These are phyloP conservation scores for Cephalotes varians DNA, from an alignment of 2,888 invertebrate genomes.

Conservation along the genomic window DNA sequence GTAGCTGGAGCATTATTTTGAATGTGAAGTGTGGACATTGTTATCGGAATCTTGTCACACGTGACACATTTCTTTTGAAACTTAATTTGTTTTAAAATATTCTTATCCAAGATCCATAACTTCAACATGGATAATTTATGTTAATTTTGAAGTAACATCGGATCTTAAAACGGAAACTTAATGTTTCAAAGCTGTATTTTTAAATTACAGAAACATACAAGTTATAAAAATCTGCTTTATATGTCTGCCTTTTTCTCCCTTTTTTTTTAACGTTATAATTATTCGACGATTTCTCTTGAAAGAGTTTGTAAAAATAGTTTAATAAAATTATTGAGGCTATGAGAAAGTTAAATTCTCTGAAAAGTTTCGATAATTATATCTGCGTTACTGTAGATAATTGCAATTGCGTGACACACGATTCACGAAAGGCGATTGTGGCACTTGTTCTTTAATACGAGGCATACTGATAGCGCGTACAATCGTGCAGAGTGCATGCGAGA, in stretches of 20 bases:
- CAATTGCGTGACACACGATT: neutral
- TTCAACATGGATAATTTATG: neutral
- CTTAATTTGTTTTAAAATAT: neutral
- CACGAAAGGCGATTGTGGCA: neutral
- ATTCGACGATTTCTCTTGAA: neutral
- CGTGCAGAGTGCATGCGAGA: conserved; percentile 23
- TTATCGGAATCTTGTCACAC: neutral
- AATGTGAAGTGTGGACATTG: neutral
- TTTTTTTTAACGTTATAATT: neutral
- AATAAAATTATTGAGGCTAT: neutral
- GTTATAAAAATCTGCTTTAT: too few relatives aligned
- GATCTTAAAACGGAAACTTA: too few relatives aligned
- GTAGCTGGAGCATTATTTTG: neutral
- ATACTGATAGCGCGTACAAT: neutral
- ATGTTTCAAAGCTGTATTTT: too few relatives aligned
- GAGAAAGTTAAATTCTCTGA: neutral
- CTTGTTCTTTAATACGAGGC: neutral
- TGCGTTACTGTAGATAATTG: neutral
- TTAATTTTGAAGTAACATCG: neutral
- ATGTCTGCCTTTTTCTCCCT: too few relatives aligned
- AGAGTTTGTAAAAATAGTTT: neutral
- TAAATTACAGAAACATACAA: too few relatives aligned
- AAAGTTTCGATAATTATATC: conserved; percentile 10
- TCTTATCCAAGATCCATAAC: neutral
- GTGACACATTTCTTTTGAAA: neutral